Conservation (phyloP, 1,140 invertebrate genomes). For the Bombus pyrosoma region DNA sequence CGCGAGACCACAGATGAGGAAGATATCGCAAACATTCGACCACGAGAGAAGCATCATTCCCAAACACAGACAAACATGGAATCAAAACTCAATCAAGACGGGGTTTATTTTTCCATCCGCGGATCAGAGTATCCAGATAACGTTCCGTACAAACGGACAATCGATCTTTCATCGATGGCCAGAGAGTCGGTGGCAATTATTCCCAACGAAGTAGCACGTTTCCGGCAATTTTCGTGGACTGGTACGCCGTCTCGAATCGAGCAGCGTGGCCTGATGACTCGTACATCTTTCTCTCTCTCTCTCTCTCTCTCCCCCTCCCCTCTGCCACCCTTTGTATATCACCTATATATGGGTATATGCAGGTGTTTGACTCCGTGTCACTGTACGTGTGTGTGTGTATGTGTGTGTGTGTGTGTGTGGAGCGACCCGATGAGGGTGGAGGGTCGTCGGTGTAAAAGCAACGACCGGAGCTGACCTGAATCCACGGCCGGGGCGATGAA, state of each 20-base stretch:
- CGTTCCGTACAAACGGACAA: slow-evolving; percentile 33
- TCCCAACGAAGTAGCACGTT: slow-evolving; percentile 42
- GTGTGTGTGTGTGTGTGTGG: background rate
- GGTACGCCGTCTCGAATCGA: slow-evolving; percentile 29
- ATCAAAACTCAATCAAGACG: background rate
- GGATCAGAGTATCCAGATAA: background rate
- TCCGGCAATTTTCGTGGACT: slow-evolving; percentile 56
- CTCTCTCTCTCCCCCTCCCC: too few relatives aligned
- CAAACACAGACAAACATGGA: background rate
- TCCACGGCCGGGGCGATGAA: slow-evolving; percentile 67
- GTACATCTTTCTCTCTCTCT: background rate
- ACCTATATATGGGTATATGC: background rate
- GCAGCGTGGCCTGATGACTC: slow-evolving; percentile 11
- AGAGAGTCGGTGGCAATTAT: slow-evolving; percentile 46
- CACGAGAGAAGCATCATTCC: background rate
- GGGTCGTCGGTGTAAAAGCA: slow-evolving; percentile 67
- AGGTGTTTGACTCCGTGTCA: background rate
- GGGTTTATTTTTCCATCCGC: background rate
- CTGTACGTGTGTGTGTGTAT: background rate
- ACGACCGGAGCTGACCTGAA: slow-evolving; percentile 74
- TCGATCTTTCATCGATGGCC: slow-evolving; percentile 46
- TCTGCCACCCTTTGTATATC: background rate
- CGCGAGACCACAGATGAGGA: background rate
- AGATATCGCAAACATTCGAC: background rate
- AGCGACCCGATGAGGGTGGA: slow-evolving; percentile 17